A percentile compares a stretch with the other conserved stretches of the same genome.
These are phyloP conservation scores for Todiramphus chloris DNA, from an alignment of 2,113 vertebrate species.

Conservation along the genomic window DNA sequence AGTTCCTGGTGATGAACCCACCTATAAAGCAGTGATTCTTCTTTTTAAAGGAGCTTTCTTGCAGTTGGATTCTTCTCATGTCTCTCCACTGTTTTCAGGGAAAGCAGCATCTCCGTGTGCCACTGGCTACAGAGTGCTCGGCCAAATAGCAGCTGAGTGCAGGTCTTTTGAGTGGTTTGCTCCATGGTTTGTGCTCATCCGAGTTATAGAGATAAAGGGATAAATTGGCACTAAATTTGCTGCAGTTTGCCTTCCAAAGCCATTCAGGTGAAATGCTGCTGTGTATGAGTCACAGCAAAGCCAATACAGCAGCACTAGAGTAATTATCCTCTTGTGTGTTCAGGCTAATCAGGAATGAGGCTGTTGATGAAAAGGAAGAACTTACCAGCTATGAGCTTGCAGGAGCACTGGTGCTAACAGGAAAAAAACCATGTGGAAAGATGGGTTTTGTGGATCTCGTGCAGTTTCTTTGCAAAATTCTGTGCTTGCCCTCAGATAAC, in stretches of 20 bases:
- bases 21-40: neutral
- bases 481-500: neutral
- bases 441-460: fast-evolving
- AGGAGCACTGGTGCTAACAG: neutral
- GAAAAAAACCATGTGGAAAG: neutral
- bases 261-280: neutral
- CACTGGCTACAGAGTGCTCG: neutral
- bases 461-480: neutral
- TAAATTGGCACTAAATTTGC: neutral
- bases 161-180: neutral
- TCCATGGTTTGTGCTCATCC: neutral
- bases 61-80: neutral
- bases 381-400: neutral
- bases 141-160: neutral
- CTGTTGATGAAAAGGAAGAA: neutral
- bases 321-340: neutral
- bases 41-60: neutral
- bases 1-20: neutral
- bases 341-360: neutral
- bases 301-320: neutral
- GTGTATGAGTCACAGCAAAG: neutral
- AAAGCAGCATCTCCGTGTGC: neutral
- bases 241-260: neutral
- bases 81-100: neutral
- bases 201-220: neutral